Conservation (phyloP, 1,140 invertebrate genomes). For the Ephestia elutella region DNA sequence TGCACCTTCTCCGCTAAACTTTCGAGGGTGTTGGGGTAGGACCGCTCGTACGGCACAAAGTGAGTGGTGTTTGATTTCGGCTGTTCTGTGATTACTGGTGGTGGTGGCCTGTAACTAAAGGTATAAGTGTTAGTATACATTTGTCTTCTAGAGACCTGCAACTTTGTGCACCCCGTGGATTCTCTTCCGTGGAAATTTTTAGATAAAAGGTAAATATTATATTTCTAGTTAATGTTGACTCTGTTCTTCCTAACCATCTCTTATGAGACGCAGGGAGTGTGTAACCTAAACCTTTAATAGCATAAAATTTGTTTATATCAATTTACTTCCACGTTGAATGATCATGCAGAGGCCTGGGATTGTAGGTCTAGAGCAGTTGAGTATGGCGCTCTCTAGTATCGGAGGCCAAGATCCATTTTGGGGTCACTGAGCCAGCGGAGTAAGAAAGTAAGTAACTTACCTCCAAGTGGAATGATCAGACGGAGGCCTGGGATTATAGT, state of each 20-base stretch:
- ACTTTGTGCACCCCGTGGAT: too few relatives aligned
- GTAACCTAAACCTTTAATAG: too few relatives aligned
- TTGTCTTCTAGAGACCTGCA: too few relatives aligned
- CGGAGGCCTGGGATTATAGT: constrained; percentile 84
- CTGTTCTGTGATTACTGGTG: constrained; percentile 92
- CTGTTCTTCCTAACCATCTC: too few relatives aligned
- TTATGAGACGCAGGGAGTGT: too few relatives aligned
- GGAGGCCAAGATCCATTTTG: too few relatives aligned
- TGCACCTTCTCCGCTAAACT: constrained; percentile 93
- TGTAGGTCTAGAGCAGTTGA: constrained; percentile 86
- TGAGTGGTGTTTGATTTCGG: constrained; percentile 86
- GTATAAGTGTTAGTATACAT: neutral
- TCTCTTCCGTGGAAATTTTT: too few relatives aligned
- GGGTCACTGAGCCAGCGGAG: too few relatives aligned
- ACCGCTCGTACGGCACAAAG: constrained; percentile 86
- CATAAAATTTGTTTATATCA: neutral
- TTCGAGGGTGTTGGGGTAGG: constrained; percentile 92
- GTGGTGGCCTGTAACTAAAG: constrained; percentile 77
- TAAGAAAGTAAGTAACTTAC: constrained; percentile 38
- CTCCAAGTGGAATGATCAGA: constrained; percentile 73
- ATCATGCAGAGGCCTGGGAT: constrained; percentile 78
- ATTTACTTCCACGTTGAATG: constrained; percentile 70
- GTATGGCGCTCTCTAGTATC: too few relatives aligned
- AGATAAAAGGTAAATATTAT: too few relatives aligned
- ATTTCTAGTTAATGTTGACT: too few relatives aligned